Evolutionary conservation across 2,888 invertebrate genomes (phyloP), one percentile per base, ranked within the genome.

Genomic region (Campoletis raptor): DNA sequence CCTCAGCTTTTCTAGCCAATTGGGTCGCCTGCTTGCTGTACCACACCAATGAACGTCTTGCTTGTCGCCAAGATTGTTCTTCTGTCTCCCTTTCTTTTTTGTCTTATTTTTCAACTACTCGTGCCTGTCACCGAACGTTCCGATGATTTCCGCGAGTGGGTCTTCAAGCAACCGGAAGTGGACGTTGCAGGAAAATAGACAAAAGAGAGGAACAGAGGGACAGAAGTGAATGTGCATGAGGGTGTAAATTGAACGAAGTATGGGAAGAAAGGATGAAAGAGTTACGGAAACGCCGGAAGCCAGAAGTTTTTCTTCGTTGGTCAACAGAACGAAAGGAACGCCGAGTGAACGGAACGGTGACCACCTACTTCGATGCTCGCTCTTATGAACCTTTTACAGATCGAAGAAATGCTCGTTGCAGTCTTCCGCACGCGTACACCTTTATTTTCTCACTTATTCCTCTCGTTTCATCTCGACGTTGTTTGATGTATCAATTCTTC

Each of bases 81-180:
- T 61, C 30, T 30, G 6, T 30, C 30, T 83, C 77, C 81, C 83
- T 57, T 72, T 42, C 5, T 45, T 72, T 18, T 57, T 64, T 66
- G 5, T 69, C 30, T 69, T 79, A 86, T 86, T 78, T 78, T 81
- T 69, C 78, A 74, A 86, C 77, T 37, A 45, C 84, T 84, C 78
- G 64, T 69, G 84, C 69, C 81, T 84, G 86, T 87, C 86, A 72
- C 83, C 87, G 88, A 86, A 87, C 83, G 69, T 88, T 79, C 76
- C 84, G 82, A 88, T 87, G 85, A 88, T 89, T 87, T 88, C 87
- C 88, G 85, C 78, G 83, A 87, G 81, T 74, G 83, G 80, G 76
- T 78, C 82, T 74, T 42, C 87, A 81, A n/a, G 79, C 83, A 70
- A 83, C 76, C 83, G 88, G 88, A 86, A 88, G 79, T 73, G 83